phyloP scores from a whole-genome alignment of 2,888 invertebrate species.

The Neoscelio sp. region DNA sequence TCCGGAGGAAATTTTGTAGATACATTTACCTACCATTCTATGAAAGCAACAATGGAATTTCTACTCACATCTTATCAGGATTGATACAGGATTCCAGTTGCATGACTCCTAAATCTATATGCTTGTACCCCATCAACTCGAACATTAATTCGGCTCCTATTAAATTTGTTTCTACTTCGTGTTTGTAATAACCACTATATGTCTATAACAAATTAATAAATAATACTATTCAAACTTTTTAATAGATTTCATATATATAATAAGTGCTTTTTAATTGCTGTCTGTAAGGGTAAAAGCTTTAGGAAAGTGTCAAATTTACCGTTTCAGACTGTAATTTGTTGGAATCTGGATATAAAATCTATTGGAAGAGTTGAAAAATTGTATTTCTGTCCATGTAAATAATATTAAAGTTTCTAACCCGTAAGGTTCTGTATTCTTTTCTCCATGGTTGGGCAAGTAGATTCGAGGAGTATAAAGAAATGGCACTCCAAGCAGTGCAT shows the following conservation, averaged over 20 bases:
- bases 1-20: too few relatives aligned
- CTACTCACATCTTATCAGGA: conserved; percentile 91
- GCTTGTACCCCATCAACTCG: conserved; percentile 92
- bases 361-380: too few relatives aligned
- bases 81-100: conserved; percentile 90
- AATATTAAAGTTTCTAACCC: conserved; percentile 84
- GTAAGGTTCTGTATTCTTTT: conserved; percentile 91
- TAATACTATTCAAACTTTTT: too few relatives aligned
- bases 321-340: too few relatives aligned
- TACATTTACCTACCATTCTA: conserved; percentile 90
- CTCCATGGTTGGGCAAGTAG: conserved; percentile 95
- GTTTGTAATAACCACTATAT: conserved; percentile 94
- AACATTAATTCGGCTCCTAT: conserved; percentile 91
- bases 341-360: too few relatives aligned
- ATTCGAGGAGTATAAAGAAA: conserved; percentile 94
- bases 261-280: too few relatives aligned
- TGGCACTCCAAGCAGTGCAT: conserved; percentile 92
- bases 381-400: too few relatives aligned
- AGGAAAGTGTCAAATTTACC: too few relatives aligned
- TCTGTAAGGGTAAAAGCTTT: too few relatives aligned
- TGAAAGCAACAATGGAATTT: conserved; percentile 93
- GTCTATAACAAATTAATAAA: conserved; percentile 84
- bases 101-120: conserved; percentile 85
- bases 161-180: conserved; percentile 92
- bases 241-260: too few relatives aligned